Evolutionary conservation across 2,797 vertebrate genomes (phyloP), one percentile per base, ranked within the genome.

Genomic region (Tachyglossus aculeatus): DNA sequence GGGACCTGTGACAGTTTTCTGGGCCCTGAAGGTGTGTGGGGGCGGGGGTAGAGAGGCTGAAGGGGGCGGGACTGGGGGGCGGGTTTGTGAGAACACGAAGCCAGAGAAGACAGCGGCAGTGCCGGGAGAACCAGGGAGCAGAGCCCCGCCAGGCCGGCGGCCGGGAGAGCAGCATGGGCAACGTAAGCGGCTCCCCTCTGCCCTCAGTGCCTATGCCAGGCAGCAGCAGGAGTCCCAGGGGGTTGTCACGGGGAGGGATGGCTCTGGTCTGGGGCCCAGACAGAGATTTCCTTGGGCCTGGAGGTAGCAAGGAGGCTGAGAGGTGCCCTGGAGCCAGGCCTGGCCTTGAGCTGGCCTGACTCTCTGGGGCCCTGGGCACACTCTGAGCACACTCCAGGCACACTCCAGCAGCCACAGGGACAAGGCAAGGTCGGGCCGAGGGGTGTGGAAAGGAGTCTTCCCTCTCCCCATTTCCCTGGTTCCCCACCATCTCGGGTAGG

Each of bases 1-100:
- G 65, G 67, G 87, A 65, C 69, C 59, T 83, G 87, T 87, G 82
- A 88, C 74, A 84, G 75, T 83, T 88, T 74, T 58, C 54, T n/a
- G 27, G 29, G 5, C 47, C 45, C 27, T 47, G 11, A 24, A n/a
- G n/a, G n/a, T n/a, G n/a, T n/a, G n/a, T n/a, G n/a, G n/a, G n/a
- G n/a, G n/a, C n/a, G n/a, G n/a, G 7, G 78, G 56, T 70, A 60
- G 65, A 78, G 78, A 71, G 66, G 67, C 72, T 29, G 45, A 27
- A 27, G 79, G 51, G 51, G 54, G 2, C 3, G 6, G 57, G 67
- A 72, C 78, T 63, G 64, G 59, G 65, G 78, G 71, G 50, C 56
- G n/a, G n/a, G n/a, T n/a, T n/a, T n/a, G n/a, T n/a, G n/a, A n/a
- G 54, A 19, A 47, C 56, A 40, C 71, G 63, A 48, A 45, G 65